Base-by-base conservation (phyloP, 2,797 vertebrate species). In the Mionectes olivaceus region DNA sequence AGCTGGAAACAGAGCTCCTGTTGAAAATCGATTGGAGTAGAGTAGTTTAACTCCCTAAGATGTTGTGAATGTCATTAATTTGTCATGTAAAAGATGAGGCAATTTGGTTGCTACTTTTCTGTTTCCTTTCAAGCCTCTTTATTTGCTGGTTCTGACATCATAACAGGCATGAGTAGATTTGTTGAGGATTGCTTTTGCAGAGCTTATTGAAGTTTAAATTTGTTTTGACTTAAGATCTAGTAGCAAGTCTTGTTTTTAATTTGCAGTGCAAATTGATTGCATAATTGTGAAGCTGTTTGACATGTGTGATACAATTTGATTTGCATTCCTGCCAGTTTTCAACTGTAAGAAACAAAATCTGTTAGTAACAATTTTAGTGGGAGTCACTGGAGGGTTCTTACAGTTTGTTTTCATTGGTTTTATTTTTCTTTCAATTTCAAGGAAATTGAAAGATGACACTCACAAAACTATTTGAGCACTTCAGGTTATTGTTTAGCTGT, bases 221-320 rank as follows among this genome's bases (percentile, higher is more conserved):
- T 94, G 74, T 95, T 96, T 94, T 96, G 67, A 95, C 77, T 94
- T 95, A 90, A 95, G 88, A 90, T 84, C 80, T 95, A 95, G 93
- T 94, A 95, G 83, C 41, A 92, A 93, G 59, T 93, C 83, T 95
- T 95, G 88, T 70, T 96, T 95, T 94, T 94, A 93, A 96, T 96
- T 96, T 96, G 70, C 86, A 92, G 94, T 67, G 52, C 80, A 90
- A 96, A 83, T 95, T 96, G 95, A 96, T 94, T 95, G 80, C 83
- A 69, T 95, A 95, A 95, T 93, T 96, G 67, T 95, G 94, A 96
- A 94, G 90, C 92, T 95, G 91, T 94, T 95, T 96, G 93, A 95
- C 95, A 90, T 82, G 90, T 95, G 95, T 86, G 92, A 93, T 95
- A 93, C 80, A 91, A 77, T 90, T 94, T 95, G 63, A 86, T 95